Evolutionary conservation across 2,888 invertebrate genomes (phyloP).

Genomic region (Argyresthia albistria): DNA sequence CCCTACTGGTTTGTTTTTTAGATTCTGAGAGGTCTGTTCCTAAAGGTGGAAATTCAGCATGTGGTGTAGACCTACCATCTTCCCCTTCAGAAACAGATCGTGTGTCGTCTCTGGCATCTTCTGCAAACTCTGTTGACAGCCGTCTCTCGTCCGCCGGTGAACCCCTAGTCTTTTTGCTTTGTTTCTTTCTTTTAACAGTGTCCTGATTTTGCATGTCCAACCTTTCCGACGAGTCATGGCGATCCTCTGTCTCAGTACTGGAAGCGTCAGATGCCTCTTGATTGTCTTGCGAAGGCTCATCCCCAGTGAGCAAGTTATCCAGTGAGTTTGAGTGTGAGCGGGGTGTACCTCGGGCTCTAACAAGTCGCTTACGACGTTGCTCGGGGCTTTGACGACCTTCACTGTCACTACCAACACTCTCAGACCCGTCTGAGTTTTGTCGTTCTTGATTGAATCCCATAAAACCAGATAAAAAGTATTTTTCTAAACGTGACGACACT

Average conservation of each 20-base stretch:
- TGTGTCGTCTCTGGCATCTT: conserved; percentile 72
- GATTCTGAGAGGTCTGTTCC: conserved; percentile 74
- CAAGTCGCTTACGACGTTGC: conserved; percentile 84
- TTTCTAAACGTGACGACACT: conserved; percentile 88
- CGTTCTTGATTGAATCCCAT: conserved; percentile 86
- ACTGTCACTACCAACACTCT: conserved; percentile 92
- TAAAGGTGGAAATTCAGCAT: conserved; percentile 74
- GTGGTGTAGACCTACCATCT: conserved; percentile 78
- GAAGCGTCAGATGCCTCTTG: conserved; percentile 80
- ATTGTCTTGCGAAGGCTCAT: conserved; percentile 65
- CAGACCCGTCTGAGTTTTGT: conserved; percentile 85
- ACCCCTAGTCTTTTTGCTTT: conserved; percentile 77
- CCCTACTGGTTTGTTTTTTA: conserved; percentile 86
- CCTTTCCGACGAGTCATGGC: conserved; percentile 77
- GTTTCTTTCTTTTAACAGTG: conserved; percentile 80
- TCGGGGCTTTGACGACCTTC: conserved; percentile 92
- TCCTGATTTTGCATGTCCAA: conserved; percentile 85
- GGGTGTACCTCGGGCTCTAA: conserved; percentile 86
- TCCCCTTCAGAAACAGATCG: conserved; percentile 76
- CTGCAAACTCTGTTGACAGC: conserved; percentile 75
- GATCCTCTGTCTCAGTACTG: conserved; percentile 82
- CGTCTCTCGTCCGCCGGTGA: conserved; percentile 76
- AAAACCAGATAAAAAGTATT: conserved; percentile 90
- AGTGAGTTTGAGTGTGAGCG: conserved; percentile 86
- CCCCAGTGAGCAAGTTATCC: conserved; percentile 81